Evolutionary conservation across 1,140 invertebrate species (phyloP), one percentile per base, ranked within the genome.

Genomic region (Drosophila rhopaloa): DNA sequence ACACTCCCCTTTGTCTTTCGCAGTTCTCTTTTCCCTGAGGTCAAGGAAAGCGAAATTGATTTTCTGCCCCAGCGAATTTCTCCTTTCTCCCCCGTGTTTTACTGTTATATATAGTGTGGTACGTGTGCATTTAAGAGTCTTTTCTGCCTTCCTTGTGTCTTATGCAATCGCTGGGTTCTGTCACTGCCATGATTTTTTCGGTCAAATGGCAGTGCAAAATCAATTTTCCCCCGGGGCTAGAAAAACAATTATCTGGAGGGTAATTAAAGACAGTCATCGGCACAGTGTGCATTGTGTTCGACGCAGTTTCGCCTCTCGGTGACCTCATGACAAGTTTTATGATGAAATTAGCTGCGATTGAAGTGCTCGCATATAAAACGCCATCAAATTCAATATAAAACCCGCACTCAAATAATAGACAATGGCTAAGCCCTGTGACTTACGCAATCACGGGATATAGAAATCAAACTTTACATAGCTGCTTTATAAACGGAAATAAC

Each of bases 11-110:
- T 56, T 58, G 55, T 51, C 43, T 61, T 56, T 41, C 38, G 43
- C 35, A 24, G 50, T 62, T 40, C 40, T 55, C 8, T 29, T 46
- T 44, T 27, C 24, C 50, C 53, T 59, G 84, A 88, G 84, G 84
- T 89, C 84, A 89, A 89, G 84, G 84, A 81, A 89, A 89, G 62
- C 46, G 73, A 76, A 88, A 89, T 89, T 89, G 77, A 89, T 84
- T 89, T 89, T 77, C 51, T 44, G 44, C 46, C 44, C 58, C 44
- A 46, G 29, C 58, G 58, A 47, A 44, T 70, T 50, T 50, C 41
- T 40, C 9, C 43, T 37, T 61, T 62, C 57, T 35, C 32, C 41
- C 54, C 59, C 58, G 27, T 29, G 5, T 9, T 41, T 46, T 27
- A n/a, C 48, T 38, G 13, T 14, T 50, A 48, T 66, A 32, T 50